A percentile compares a stretch with the other conserved stretches of the same genome.
phyloP scores from a whole-genome alignment of 35 echinoderm and acorn worm genomes.

The Ptychodera flava region DNA sequence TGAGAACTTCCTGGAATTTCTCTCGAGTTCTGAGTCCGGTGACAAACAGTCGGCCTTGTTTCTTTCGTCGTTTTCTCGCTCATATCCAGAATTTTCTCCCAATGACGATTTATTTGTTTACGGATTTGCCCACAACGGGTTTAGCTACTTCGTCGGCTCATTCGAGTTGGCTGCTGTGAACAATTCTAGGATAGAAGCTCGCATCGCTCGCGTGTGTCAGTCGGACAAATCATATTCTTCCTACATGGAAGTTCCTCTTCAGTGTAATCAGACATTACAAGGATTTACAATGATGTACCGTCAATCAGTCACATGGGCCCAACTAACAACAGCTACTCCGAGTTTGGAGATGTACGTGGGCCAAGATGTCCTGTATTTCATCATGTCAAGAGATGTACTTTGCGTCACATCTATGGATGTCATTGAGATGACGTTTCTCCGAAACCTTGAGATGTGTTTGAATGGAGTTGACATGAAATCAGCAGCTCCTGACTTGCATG shows the following conservation, averaged over 20 bases:
- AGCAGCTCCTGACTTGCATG: not conserved
- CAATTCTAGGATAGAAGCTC: not conserved
- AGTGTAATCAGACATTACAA: not conserved
- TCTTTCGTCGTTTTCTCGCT: not conserved
- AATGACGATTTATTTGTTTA: not conserved
- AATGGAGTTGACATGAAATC: not conserved
- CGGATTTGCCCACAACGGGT: not conserved
- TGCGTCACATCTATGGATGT: not conserved
- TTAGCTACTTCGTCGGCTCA: not conserved
- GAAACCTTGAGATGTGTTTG: not conserved
- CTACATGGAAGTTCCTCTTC: not conserved
- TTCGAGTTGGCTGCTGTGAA: not conserved
- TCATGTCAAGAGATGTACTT: not conserved
- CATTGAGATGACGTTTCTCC: not conserved
- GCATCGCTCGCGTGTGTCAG: not conserved
- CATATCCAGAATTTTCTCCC: too few species aligned
- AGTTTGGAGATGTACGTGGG: not conserved
- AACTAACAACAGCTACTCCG: not conserved
- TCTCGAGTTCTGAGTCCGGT: not conserved
- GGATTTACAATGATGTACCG: not conserved
- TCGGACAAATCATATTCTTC: not conserved
- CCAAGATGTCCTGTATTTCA: not conserved
- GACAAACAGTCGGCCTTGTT: not conserved
- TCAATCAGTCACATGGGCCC: not conserved
- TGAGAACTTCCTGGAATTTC: not conserved